Percentiles rank a stretch among this genome's conserved stretches.
Conservation (phyloP, 2,113 vertebrate genomes). For the Cyrtonyx montezumae region DNA sequence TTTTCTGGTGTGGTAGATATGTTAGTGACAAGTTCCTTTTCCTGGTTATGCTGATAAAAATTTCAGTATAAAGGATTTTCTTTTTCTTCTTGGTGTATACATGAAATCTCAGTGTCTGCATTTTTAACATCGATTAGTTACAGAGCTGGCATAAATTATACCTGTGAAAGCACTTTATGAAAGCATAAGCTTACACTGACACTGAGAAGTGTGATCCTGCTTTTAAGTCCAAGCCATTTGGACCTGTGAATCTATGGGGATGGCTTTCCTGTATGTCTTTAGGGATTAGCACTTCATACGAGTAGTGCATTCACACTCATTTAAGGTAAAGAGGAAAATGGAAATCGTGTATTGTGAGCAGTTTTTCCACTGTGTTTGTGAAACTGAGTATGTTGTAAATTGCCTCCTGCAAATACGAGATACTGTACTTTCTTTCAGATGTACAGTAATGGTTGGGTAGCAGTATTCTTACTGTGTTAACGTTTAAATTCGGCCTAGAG, state of each 20-base stretch:
- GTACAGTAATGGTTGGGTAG: not conserved
- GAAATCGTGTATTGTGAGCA: not conserved
- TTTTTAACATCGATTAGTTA: not conserved
- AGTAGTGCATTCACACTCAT: not conserved
- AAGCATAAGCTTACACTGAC: not conserved
- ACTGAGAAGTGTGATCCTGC: not conserved
- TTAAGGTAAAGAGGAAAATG: not conserved
- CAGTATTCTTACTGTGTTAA: not conserved
- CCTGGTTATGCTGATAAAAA: not conserved
- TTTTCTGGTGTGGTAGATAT: fast-evolving
- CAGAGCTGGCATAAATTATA: not conserved
- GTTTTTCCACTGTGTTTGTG: not conserved
- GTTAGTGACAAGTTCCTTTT: not conserved
- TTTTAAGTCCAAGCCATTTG: not conserved
- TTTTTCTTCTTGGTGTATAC: not conserved
- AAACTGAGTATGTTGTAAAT: not conserved
- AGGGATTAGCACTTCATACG: not conserved
- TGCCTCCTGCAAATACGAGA: not conserved
- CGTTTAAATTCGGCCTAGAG: not conserved
- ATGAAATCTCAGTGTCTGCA: not conserved
- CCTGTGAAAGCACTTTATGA: not conserved
- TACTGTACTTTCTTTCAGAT: not conserved
- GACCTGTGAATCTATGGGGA: not conserved
- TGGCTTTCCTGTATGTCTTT: not conserved
- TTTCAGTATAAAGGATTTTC: not conserved